Conservation (phyloP, 2,888 invertebrate species). For the Lampropteryx suffumata region DNA sequence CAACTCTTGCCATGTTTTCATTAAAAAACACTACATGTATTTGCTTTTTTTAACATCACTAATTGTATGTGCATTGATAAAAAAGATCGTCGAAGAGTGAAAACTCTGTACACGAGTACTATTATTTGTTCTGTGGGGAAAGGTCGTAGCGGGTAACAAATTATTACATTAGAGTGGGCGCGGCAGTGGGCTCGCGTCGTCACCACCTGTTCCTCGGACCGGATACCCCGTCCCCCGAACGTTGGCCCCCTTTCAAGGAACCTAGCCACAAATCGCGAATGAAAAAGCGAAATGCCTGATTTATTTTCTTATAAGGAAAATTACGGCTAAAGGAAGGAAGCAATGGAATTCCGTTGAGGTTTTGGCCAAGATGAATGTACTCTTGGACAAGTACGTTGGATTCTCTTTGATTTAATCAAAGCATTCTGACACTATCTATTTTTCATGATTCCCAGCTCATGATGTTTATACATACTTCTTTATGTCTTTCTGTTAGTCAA, state of each 20-base stretch:
- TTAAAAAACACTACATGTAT: too few relatives aligned
- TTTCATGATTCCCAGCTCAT: too few relatives aligned
- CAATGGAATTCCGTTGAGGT: neutral
- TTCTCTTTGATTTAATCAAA: too few relatives aligned
- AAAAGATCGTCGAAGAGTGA: neutral
- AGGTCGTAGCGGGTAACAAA: constrained; percentile 71
- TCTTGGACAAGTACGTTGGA: too few relatives aligned
- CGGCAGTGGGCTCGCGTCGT: constrained; percentile 50
- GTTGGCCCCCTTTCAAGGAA: constrained; percentile 36
- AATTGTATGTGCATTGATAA: too few relatives aligned
- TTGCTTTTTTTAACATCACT: too few relatives aligned
- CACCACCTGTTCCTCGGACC: constrained; percentile 76
- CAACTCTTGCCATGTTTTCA: too few relatives aligned
- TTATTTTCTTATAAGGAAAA: constrained; percentile 8
- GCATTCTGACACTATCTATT: neutral
- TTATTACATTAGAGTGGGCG: constrained; percentile 77
- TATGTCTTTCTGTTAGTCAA: too few relatives aligned
- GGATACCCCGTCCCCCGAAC: constrained; percentile 64
- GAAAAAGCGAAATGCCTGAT: constrained; percentile 15
- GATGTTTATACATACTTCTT: too few relatives aligned
- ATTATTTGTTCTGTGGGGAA: constrained; percentile 27
- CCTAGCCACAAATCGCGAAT: constrained; percentile 44
- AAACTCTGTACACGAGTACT: neutral
- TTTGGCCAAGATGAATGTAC: neutral
- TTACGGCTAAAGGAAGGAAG: neutral